Percentiles rank a stretch among this genome's conserved stretches.
These are phyloP conservation scores for Riparia riparia DNA, from an alignment of 2,113 vertebrate genomes.

Conservation along the genomic window DNA sequence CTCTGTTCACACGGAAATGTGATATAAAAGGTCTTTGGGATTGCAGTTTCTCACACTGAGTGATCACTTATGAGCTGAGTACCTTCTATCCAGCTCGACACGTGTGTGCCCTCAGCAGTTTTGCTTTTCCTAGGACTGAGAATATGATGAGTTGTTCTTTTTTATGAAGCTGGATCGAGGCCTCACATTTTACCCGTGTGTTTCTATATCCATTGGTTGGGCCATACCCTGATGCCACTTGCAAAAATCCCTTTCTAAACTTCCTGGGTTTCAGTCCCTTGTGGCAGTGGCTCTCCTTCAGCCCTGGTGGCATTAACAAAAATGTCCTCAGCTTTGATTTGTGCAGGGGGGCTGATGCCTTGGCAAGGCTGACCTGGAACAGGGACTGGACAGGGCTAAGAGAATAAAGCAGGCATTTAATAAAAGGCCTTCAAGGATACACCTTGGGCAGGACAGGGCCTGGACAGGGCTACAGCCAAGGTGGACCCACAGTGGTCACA, in stretches of 20 bases:
- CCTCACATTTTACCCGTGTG: rapidly evolving
- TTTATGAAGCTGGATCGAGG: not conserved
- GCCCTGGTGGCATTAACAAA: not conserved
- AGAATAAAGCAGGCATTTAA: not conserved
- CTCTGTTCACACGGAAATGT: not conserved
- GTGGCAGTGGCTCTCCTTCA: not conserved
- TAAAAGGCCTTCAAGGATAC: not conserved
- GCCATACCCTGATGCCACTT: not conserved
- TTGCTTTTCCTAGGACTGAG: not conserved
- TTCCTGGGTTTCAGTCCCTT: not conserved
- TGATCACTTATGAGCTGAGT: not conserved
- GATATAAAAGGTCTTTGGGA: not conserved
- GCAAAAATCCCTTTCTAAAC: not conserved
- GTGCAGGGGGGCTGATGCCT: not conserved
- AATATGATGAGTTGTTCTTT: not conserved
- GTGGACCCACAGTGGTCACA: not conserved
- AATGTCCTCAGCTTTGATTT: not conserved
- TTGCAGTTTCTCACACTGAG: not conserved
- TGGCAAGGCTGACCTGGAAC: not conserved
- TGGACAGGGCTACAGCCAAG: not conserved
- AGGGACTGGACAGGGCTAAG: not conserved
- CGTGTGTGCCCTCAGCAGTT: not conserved
- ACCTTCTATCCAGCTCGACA: not conserved
- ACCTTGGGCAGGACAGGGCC: not conserved
- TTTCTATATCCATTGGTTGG: not conserved